Conservation (phyloP, 2,888 invertebrate genomes). For the Rotaria sp. region DNA sequence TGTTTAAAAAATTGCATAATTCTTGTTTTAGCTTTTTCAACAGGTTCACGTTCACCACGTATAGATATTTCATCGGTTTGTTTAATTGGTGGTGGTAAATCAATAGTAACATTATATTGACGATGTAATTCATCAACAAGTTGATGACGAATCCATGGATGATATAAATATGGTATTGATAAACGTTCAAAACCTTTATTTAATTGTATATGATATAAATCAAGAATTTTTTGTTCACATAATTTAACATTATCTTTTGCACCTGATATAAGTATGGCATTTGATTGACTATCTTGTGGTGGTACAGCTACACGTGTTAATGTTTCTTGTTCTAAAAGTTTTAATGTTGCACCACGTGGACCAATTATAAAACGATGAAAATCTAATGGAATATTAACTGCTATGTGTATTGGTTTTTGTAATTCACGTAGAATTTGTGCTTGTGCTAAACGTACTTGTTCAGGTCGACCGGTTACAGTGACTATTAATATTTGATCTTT, state of each 20-base stretch:
- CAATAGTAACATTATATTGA: constrained; percentile 75
- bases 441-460: constrained; percentile 80
- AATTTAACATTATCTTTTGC: constrained; percentile 92
- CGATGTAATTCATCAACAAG: constrained; percentile 48
- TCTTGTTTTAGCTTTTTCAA: constrained; percentile 73
- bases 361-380: constrained; percentile 92
- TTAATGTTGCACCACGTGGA: constrained; percentile 69
- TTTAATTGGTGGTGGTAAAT: constrained; percentile 83
- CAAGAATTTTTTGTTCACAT: constrained; percentile 84
- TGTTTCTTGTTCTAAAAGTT: constrained; percentile 80
- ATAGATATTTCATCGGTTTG: constrained; percentile 86
- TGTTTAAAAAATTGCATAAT: constrained; percentile 78
- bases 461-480: constrained; percentile 81
- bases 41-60: constrained; percentile 89
- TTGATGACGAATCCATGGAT: constrained; percentile 76
- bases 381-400: constrained; percentile 82
- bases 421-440: constrained; percentile 81
- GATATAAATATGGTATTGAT: constrained; percentile 81
- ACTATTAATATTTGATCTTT: constrained; percentile 93
- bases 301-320: constrained; percentile 90
- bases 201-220: constrained; percentile 84
- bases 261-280: constrained; percentile 76
- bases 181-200: constrained; percentile 68
- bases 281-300: constrained; percentile 73
- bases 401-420: constrained; percentile 75